A percentile compares a stretch with the other conserved stretches of the same genome.
Conservation (phyloP, 2,797 vertebrate species). For the Phataginus tricuspis region DNA sequence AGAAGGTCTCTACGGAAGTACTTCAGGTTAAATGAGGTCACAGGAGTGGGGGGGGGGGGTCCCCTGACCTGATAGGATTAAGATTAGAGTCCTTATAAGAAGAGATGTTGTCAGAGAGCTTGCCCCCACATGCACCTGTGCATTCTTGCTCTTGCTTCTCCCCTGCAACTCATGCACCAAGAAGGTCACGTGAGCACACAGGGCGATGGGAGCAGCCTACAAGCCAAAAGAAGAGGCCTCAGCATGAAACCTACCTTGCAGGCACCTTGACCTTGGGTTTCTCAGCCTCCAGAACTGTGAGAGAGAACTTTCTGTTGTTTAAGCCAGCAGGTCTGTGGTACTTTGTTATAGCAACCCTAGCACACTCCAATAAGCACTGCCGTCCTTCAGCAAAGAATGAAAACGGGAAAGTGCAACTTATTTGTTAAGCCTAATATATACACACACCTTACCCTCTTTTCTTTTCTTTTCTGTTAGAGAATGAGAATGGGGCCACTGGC, state of each 20-base stretch:
- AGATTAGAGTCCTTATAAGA: background rate
- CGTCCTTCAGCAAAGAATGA: background rate
- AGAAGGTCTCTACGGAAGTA: background rate
- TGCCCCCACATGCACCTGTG: rapidly evolving
- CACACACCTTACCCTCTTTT: background rate
- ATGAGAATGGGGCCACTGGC: background rate
- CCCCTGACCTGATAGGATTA: background rate
- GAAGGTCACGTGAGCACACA: background rate
- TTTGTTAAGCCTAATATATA: background rate
- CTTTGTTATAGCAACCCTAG: background rate
- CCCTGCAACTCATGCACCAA: background rate
- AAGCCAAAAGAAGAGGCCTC: background rate
- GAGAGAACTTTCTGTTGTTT: background rate
- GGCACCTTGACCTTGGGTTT: background rate
- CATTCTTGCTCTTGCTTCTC: background rate
- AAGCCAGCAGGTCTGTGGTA: background rate
- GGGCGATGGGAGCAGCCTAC: background rate
- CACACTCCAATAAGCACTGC: background rate
- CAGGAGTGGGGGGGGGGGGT: too few species aligned
- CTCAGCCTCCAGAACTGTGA: background rate
- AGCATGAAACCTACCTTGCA: background rate
- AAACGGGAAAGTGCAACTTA: background rate
- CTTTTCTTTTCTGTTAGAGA: background rate
- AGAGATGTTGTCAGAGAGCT: background rate
- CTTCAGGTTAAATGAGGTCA: background rate